Evolutionary conservation across 2,888 invertebrate species (phyloP).

Genomic region (Phalera bucephala): DNA sequence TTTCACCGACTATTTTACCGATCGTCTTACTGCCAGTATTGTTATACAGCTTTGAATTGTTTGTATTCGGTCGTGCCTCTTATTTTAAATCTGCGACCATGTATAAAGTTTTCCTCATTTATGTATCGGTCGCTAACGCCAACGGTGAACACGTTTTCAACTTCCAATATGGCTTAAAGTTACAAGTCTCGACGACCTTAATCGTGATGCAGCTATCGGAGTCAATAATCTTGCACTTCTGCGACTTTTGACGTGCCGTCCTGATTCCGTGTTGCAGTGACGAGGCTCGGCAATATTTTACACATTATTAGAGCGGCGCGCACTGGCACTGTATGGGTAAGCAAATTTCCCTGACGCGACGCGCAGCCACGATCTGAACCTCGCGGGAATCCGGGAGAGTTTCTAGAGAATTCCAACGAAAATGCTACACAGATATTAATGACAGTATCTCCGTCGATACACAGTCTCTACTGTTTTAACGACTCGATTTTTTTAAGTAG

Average conservation of each 20-base stretch:
- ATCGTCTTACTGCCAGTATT: conserved; percentile 25
- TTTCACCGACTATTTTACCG: conserved; percentile 46
- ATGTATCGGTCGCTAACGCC: neutral
- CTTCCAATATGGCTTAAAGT: conserved; percentile 14
- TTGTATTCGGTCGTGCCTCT: conserved; percentile 31
- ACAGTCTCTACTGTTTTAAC: conserved; percentile 22
- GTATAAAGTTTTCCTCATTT: conserved; percentile 4
- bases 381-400: conserved; percentile 76
- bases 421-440: conserved; percentile 78
- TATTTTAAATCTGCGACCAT: conserved; percentile 12
- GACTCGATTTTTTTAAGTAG: conserved; percentile 21
- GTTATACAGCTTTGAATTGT: conserved; percentile 37
- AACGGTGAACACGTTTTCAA: neutral
- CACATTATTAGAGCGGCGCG: conserved; percentile 78
- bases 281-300: conserved; percentile 76
- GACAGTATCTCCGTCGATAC: conserved; percentile 59
- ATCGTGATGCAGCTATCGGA: conserved; percentile 62
- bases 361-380: conserved; percentile 80
- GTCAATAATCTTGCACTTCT: conserved; percentile 68
- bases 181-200: conserved; percentile 45
- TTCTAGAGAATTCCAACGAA: conserved; percentile 78
- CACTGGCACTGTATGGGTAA: conserved; percentile 77
- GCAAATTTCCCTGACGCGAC: conserved; percentile 80
- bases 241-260: conserved; percentile 69
- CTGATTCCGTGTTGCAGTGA: conserved; percentile 69